These are phyloP conservation scores for Oligia strigilis DNA, from an alignment of 2,888 invertebrate genomes.

Conservation along the genomic window DNA sequence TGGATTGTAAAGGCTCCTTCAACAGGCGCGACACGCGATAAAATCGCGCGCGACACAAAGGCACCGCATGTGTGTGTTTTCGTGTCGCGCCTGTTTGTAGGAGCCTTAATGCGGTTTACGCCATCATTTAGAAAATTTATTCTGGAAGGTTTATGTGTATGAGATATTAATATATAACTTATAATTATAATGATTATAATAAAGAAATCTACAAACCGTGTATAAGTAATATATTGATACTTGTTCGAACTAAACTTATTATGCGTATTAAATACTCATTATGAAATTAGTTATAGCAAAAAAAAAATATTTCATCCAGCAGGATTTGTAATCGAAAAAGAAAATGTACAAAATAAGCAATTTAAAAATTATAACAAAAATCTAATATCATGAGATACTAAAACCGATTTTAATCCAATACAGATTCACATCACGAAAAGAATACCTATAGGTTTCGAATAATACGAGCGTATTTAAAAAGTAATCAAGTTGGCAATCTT, in stretches of 20 bases:
- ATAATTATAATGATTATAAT: too few relatives aligned
- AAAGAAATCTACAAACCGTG: too few relatives aligned
- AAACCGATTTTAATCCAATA: conserved; percentile 29
- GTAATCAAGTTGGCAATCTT: conserved; percentile 50
- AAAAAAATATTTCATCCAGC: background rate
- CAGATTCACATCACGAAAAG: conserved; percentile 52
- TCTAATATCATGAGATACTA: background rate
- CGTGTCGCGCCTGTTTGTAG: too few relatives aligned
- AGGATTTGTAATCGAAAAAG: background rate
- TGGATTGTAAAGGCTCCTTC: background rate
- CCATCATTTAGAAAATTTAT: too few relatives aligned
- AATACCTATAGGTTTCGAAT: conserved; percentile 19
- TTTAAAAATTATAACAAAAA: background rate
- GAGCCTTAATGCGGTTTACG: background rate
- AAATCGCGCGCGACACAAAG: too few relatives aligned
- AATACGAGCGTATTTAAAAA: conserved; percentile 51
- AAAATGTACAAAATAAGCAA: conserved; percentile 6
- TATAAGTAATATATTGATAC: background rate
- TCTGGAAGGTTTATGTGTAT: too few relatives aligned
- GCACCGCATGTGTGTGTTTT: too few relatives aligned
- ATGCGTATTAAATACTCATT: too few relatives aligned
- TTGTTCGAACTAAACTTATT: too few relatives aligned
- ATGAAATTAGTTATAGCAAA: background rate
- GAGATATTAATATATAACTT: too few relatives aligned
- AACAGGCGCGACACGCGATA: too few relatives aligned